Evolutionary conservation across 2,888 invertebrate species (phyloP), one percentile per base, ranked within the genome.

Genomic region (Embidobia sp.): DNA sequence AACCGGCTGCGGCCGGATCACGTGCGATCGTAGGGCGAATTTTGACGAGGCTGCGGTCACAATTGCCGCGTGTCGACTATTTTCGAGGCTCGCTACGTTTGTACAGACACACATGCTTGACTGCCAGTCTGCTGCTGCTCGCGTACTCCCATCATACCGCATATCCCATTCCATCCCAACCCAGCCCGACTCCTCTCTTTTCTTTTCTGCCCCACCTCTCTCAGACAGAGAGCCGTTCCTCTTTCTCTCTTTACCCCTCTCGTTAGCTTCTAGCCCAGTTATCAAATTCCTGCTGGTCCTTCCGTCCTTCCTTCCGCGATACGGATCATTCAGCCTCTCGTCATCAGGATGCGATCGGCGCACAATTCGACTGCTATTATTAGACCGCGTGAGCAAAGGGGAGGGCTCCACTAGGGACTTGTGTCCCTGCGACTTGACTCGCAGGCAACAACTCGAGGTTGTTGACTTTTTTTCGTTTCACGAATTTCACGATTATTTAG

Each of bases 51-150:
- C 53, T 63, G 48, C 48, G 63, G 78, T 81, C 64, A 81, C 85
- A 86, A 85, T 82, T 82, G 87, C 85, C 88, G 88, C 88, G 88
- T 86, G 88, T 85, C 86, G 88, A 89, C 88, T 88, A 87, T 83
- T 84, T 83, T 86, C 83, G 82, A 83, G 27, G 37, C 84, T 81
- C 83, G 84, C 85, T 83, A 82, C 84, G 73, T 73, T 63, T 37
- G 40, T 35, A 48, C 67, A 48, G 67, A 35, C 44, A 75, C 67
- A 75, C 75, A 69, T 75, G 75, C 75, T 63, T 67, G 63, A 61
- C 75, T 75, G 74, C 27, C 55, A 44, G 67, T 19, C 61, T 57
- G 66, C 67, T 57, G 55, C 72, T 46, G 75, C 55, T 69, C 29
- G 61, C 63, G 49, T 57, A 67, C 64, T 64, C 63, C 48, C 74